These are phyloP conservation scores for Creontiades dilutus DNA, from an alignment of 2,888 invertebrate genomes.

Conservation along the genomic window DNA sequence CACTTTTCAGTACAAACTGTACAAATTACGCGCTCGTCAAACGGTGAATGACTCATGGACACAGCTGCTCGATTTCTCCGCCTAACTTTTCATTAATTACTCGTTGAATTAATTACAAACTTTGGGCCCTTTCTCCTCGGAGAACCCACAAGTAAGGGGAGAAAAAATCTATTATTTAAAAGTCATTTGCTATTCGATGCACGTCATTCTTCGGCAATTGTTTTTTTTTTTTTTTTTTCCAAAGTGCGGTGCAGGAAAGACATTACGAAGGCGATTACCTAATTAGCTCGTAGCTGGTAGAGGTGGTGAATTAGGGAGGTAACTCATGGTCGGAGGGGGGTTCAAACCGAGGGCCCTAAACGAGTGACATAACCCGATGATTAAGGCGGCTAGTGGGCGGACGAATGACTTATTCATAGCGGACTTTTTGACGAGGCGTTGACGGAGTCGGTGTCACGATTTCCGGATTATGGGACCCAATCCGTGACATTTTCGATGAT, in stretches of 20 bases:
- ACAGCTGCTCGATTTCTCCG: not conserved
- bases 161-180: slow-evolving; percentile 37
- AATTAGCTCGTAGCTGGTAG: slow-evolving; percentile 19
- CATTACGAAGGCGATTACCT: slow-evolving; percentile 30
- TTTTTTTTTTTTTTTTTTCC: not conserved
- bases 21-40: too few relatives aligned
- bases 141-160: not conserved
- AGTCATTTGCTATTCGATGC: not conserved
- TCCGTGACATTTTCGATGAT: too few relatives aligned
- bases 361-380: not conserved
- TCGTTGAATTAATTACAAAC: not conserved
- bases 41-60: not conserved
- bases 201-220: not conserved
- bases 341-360: not conserved
- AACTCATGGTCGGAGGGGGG: not conserved
- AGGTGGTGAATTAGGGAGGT: slow-evolving; percentile 31
- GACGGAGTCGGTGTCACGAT: not conserved
- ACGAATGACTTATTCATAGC: slow-evolving; percentile 41
- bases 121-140: not conserved
- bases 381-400: slow-evolving; percentile 29
- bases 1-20: too few relatives aligned
- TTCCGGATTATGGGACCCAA: slow-evolving; percentile 1
- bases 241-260: slow-evolving; percentile 29
- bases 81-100: slow-evolving; percentile 11
- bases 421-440: slow-evolving; percentile 24